These are phyloP conservation scores for Magallana ariakensis DNA, from an alignment of 1,140 invertebrate genomes.

Conservation along the genomic window DNA sequence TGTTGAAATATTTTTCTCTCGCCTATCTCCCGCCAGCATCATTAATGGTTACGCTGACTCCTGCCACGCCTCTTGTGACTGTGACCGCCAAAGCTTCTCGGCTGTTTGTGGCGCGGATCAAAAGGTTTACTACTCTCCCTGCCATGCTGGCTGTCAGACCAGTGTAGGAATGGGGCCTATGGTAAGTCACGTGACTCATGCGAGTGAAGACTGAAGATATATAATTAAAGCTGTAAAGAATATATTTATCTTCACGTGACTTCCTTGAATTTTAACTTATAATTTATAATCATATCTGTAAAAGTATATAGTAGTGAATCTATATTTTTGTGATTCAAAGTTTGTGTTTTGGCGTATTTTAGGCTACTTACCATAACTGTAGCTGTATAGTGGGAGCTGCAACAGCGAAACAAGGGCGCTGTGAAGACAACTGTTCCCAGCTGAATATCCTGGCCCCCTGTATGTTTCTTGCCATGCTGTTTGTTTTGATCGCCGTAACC, in stretches of 20 bases:
- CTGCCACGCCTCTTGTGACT: slow-evolving; percentile 66
- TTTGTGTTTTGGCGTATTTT: not conserved
- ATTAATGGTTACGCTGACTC: slow-evolving; percentile 50
- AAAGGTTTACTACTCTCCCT: slow-evolving; percentile 93
- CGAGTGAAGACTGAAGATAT: no score
- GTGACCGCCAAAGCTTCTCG: slow-evolving; percentile 59
- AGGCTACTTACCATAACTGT: slow-evolving; percentile 62
- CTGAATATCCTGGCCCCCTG: slow-evolving; percentile 60
- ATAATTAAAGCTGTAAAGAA: no score
- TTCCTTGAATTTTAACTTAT: no score
- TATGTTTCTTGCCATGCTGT: slow-evolving; percentile 64
- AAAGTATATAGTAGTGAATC: no score
- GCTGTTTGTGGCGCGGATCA: slow-evolving; percentile 84
- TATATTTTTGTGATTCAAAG: no score
- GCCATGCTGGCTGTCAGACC: slow-evolving; percentile 90
- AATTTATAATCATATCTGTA: no score
- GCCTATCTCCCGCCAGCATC: slow-evolving; percentile 37
- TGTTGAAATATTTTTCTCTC: no score
- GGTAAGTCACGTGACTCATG: not conserved
- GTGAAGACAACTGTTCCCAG: slow-evolving; percentile 61
- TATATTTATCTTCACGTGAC: no score
- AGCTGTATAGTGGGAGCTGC: slow-evolving; percentile 61
- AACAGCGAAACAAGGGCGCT: slow-evolving; percentile 53
- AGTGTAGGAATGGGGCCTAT: slow-evolving; percentile 17
- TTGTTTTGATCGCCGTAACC: slow-evolving; percentile 60